These are phyloP conservation scores for Chironomus riparius DNA, from an alignment of 2,888 invertebrate genomes.

Conservation along the genomic window DNA sequence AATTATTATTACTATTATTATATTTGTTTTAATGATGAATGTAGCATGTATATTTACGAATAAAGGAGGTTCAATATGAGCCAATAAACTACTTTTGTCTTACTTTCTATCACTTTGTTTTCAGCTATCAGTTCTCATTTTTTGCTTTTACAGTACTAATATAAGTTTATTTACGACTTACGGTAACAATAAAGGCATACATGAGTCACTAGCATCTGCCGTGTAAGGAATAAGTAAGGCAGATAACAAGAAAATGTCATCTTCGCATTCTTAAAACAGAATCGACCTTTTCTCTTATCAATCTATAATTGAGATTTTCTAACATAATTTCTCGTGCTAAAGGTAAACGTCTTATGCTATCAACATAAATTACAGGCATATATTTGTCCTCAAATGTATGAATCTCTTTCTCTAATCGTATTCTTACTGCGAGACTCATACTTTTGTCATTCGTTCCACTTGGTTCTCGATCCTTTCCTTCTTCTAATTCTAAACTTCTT, in stretches of 20 bases:
- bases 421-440: neutral
- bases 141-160: neutral
- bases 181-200: no score
- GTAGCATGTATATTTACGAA: neutral
- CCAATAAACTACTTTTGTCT: neutral
- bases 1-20: neutral
- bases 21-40: neutral
- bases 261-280: neutral
- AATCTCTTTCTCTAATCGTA: conserved; percentile 2
- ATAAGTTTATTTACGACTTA: no score
- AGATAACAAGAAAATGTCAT: no score
- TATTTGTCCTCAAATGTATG: neutral
- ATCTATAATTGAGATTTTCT: neutral
- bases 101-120: neutral
- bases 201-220: no score
- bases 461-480: neutral
- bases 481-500: neutral
- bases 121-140: neutral
- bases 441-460: conserved; percentile 17
- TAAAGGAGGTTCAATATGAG: neutral
- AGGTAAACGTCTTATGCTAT: neutral
- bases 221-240: no score
- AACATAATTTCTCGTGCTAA: conserved; percentile 3
- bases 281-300: neutral
- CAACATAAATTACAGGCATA: conserved; percentile 4